phyloP scores from a whole-genome alignment of 2,888 invertebrate genomes.

The Tetragonula carbonaria region DNA sequence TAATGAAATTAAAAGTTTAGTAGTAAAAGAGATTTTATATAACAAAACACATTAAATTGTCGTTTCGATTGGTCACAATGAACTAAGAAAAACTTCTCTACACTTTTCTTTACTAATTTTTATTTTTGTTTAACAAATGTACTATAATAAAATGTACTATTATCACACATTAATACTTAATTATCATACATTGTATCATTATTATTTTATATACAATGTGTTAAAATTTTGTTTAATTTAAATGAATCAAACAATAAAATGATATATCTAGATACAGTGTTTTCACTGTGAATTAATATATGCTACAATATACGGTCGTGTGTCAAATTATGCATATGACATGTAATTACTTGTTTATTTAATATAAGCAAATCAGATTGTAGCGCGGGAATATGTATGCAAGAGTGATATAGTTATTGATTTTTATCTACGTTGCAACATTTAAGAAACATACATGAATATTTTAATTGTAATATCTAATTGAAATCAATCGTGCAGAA shows the following conservation, averaged over 20 bases:
- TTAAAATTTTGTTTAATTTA: background rate
- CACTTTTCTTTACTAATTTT: background rate
- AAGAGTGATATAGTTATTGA: background rate
- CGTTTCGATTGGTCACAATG: background rate
- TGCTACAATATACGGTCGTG: background rate
- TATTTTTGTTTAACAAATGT: too few relatives aligned
- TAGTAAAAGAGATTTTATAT: background rate
- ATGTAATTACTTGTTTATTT: background rate
- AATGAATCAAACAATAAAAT: background rate
- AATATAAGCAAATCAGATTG: background rate
- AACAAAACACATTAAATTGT: background rate
- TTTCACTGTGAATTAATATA: too few relatives aligned
- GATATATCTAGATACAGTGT: background rate
- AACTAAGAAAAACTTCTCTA: background rate
- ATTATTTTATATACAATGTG: background rate
- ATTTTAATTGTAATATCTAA: background rate
- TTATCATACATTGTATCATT: background rate
- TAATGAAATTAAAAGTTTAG: slow-evolving; percentile 17
- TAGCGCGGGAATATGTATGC: background rate
- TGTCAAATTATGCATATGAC: background rate
- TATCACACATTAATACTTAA: too few relatives aligned
- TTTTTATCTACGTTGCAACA: background rate
- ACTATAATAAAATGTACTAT: background rate
- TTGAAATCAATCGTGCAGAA: background rate
- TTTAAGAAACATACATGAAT: background rate